Percentiles rank a stretch among this genome's conserved stretches.
phyloP scores from a whole-genome alignment of 2,888 invertebrate genomes.

The Lumbricus terrestris region DNA sequence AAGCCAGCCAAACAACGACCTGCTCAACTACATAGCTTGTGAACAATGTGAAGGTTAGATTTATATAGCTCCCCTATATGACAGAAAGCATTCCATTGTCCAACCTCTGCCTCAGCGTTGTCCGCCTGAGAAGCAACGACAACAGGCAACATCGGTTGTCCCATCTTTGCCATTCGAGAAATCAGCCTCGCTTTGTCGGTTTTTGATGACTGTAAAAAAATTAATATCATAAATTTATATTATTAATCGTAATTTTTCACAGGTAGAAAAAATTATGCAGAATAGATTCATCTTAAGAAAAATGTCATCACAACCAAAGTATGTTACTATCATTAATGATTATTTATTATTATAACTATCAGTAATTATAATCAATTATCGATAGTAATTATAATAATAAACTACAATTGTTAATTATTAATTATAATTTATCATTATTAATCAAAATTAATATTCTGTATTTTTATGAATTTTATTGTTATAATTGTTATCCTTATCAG shows the following conservation, averaged over 20 bases:
- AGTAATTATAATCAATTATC: no score
- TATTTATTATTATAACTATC: no score
- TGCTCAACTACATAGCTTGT: no score
- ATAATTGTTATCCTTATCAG: no score
- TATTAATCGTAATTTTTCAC: background rate
- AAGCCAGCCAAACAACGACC: background rate
- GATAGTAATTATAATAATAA: no score
- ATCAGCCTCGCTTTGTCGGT: constrained; percentile 44
- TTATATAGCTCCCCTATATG: background rate
- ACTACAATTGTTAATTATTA: no score
- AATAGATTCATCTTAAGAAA: background rate
- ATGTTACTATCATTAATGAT: background rate
- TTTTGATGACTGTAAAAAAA: constrained; percentile 44
- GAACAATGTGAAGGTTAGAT: background rate
- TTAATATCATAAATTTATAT: no score
- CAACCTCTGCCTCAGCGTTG: background rate
- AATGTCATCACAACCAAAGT: background rate
- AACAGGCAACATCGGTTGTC: constrained; percentile 56
- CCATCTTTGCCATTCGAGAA: constrained; percentile 60
- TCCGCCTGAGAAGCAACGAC: background rate
- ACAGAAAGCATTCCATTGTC: background rate
- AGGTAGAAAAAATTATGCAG: no score
- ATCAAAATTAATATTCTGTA: no score
- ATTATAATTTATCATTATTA: no score
- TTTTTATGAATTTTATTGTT: no score